These are phyloP conservation scores for Baccha elongata DNA, from an alignment of 2,888 invertebrate genomes.

Conservation along the genomic window DNA sequence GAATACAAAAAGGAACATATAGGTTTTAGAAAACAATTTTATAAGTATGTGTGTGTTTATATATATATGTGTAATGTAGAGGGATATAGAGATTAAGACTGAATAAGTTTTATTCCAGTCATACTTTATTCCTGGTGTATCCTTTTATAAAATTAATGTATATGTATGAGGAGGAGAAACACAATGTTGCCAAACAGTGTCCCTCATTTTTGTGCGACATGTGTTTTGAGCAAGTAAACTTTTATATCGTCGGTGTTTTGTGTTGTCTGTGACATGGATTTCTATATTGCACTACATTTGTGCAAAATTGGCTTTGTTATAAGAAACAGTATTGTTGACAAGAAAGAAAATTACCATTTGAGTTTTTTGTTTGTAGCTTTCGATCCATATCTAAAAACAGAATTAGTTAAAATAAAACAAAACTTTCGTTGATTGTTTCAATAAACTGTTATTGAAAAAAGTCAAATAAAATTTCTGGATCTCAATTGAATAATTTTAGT, in stretches of 20 bases:
- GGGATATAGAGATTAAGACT: neutral
- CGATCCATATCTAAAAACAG: no score
- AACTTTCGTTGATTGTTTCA: no score
- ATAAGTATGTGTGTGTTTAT: neutral
- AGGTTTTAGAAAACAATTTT: neutral
- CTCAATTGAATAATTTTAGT: no score
- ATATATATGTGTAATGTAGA: no score
- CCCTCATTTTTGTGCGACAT: slow-evolving; percentile 28
- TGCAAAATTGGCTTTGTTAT: slow-evolving; percentile 14
- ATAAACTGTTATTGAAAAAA: no score
- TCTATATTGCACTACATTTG: slow-evolving; percentile 43
- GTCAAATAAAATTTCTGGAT: no score
- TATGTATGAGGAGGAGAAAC: neutral
- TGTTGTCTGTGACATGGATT: slow-evolving; percentile 13
- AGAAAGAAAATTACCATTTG: no score
- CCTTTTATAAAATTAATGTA: slow-evolving; percentile 35
- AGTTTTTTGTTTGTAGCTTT: no score
- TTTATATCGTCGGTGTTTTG: slow-evolving; percentile 43
- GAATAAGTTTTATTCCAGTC: slow-evolving; percentile 41
- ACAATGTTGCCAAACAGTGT: slow-evolving; percentile 1
- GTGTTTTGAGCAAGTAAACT: slow-evolving; percentile 22
- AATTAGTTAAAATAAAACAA: no score
- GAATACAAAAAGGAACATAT: slow-evolving; percentile 45
- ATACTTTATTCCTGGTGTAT: slow-evolving; percentile 25
- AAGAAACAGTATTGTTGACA: neutral